Conservation (phyloP, 1,140 invertebrate species). For the Delia radicum region DNA sequence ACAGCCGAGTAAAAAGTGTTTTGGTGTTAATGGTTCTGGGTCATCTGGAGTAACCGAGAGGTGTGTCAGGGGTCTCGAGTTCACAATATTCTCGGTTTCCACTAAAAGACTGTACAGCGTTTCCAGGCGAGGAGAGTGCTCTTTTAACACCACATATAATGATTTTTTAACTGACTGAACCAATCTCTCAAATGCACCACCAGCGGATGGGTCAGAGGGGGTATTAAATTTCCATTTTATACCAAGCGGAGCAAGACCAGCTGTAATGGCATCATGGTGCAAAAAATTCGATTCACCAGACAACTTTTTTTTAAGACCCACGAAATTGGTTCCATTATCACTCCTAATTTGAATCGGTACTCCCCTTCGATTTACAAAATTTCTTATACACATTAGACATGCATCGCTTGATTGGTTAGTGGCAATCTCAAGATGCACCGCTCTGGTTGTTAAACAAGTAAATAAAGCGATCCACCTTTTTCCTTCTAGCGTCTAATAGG, state of each 20-base stretch:
- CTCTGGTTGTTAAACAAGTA: conserved; percentile 44
- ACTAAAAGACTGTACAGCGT: conserved; percentile 32
- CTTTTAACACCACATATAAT: conserved; percentile 28
- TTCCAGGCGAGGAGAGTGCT: conserved; percentile 34
- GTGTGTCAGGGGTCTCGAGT: conserved; percentile 37
- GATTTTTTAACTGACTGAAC: conserved; percentile 35
- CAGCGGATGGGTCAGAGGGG: conserved; percentile 22
- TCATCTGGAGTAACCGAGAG: conserved; percentile 39
- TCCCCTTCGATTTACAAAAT: conserved; percentile 47
- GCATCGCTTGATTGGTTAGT: conserved; percentile 43
- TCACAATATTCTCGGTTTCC: conserved; percentile 38
- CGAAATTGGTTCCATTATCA: conserved; percentile 42
- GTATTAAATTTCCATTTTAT: conserved; percentile 26
- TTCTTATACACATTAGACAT: conserved; percentile 48
- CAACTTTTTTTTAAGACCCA: conserved; percentile 27
- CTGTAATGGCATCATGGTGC: not conserved
- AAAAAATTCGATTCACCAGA: not conserved
- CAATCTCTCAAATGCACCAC: conserved; percentile 31
- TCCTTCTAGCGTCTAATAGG: conserved; percentile 28
- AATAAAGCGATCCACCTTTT: conserved; percentile 53
- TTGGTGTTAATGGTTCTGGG: conserved; percentile 25
- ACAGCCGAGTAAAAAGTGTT: conserved; percentile 15
- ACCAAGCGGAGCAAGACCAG: not conserved
- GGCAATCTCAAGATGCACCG: conserved; percentile 47
- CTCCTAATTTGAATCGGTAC: conserved; percentile 28